Percentiles rank a stretch among this genome's conserved stretches.
Conservation (phyloP, 2,113 vertebrate species). For the Castor canadensis region DNA sequence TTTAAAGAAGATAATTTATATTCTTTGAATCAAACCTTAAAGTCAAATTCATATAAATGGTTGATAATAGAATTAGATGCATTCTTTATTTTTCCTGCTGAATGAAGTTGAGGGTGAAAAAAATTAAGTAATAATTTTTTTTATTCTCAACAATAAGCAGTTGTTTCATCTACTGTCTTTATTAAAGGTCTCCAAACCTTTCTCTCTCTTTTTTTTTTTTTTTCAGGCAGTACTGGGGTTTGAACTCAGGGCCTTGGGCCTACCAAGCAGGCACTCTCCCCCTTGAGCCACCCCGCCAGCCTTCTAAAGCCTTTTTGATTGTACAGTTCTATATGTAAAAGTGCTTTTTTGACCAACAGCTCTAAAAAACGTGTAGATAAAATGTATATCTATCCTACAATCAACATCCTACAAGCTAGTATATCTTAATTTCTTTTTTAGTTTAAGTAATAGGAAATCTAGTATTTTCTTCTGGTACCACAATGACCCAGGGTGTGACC, state of each 20-base stretch:
- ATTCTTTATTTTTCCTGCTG: constrained; percentile 5
- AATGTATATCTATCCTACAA: not conserved
- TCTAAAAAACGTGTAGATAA: not conserved
- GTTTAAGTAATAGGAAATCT: not conserved
- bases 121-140: not conserved
- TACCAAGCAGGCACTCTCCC: too few relatives aligned
- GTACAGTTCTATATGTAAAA: not conserved
- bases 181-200: not conserved
- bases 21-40: constrained; percentile 3
- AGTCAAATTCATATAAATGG: constrained; percentile 18
- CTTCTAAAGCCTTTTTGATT: not conserved
- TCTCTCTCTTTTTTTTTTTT: too few relatives aligned
- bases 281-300: too few relatives aligned
- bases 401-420: not conserved
- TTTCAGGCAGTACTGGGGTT: too few relatives aligned
- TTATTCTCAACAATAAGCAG: not conserved
- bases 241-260: too few relatives aligned
- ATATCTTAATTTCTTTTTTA: not conserved
- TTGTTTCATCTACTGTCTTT: not conserved
- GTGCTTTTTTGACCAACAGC: not conserved
- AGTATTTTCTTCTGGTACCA: not conserved
- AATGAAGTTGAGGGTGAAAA: constrained; percentile 7
- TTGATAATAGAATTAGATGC: not conserved
- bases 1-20: constrained; percentile 40
- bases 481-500: too few relatives aligned